Conservation (phyloP, 2,888 invertebrate species). For the Diadegma fenestrale region DNA sequence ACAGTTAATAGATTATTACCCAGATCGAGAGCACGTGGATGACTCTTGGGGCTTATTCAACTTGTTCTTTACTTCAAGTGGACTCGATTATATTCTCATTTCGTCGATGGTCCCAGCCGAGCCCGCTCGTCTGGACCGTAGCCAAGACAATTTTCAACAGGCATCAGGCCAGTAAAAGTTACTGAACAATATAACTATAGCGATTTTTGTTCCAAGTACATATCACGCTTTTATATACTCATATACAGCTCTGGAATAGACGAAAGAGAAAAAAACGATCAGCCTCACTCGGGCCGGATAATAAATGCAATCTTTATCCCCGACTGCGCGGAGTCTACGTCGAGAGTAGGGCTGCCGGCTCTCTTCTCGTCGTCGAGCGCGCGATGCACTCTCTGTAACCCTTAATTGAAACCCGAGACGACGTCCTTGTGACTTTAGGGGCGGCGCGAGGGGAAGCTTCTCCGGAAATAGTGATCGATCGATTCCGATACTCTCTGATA, state of each 20-base stretch:
- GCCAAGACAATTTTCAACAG: constrained; percentile 76
- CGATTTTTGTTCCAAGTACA: constrained; percentile 10
- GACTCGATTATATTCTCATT: constrained; percentile 81
- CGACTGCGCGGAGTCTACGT: constrained; percentile 36
- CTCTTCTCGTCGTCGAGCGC: constrained; percentile 45
- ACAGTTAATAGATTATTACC: constrained; percentile 24
- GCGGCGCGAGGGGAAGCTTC: constrained; percentile 1
- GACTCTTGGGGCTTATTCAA: constrained; percentile 68
- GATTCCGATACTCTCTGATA: constrained; percentile 49
- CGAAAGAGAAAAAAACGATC: background rate
- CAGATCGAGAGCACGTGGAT: constrained; percentile 6
- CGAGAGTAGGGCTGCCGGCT: constrained; percentile 1
- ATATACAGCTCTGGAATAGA: constrained; percentile 8
- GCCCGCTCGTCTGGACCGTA: constrained; percentile 70
- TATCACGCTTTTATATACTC: constrained; percentile 23
- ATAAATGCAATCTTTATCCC: constrained; percentile 77
- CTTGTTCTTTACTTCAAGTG: constrained; percentile 73
- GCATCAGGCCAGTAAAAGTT: constrained; percentile 29
- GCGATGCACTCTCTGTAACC: constrained; percentile 46
- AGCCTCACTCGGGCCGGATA: constrained; percentile 59
- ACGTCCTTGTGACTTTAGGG: constrained; percentile 38
- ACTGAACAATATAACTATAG: constrained; percentile 16
- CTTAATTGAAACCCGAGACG: constrained; percentile 69
- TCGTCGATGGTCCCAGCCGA: constrained; percentile 66
- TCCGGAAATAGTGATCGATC: constrained; percentile 44